Evolutionary conservation across 1,140 invertebrate genomes (phyloP).

Genomic region (Nasonia longicornis): DNA sequence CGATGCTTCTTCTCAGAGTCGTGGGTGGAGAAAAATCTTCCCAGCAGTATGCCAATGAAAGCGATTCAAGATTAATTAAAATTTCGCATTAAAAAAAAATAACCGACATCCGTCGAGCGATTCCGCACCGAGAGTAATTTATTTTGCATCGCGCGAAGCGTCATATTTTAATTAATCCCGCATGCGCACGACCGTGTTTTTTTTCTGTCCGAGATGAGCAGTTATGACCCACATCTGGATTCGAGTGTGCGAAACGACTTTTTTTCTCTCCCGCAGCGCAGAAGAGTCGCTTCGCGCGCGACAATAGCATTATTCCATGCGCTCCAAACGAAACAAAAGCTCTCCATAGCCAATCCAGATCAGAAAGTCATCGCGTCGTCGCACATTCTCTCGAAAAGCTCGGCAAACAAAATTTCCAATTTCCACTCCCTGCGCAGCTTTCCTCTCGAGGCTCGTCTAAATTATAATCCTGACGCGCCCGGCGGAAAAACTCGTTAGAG

Average conservation of each 20-base stretch:
- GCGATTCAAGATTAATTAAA: too few species aligned
- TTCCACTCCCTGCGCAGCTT: too few species aligned
- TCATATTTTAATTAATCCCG: neutral
- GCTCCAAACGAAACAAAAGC: neutral
- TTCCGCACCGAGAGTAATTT: neutral
- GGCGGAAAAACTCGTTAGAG: neutral
- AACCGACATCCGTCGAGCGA: neutral
- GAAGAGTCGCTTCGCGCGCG: neutral
- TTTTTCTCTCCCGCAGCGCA: neutral
- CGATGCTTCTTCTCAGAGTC: too few species aligned
- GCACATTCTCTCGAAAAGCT: neutral
- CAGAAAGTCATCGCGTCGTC: too few species aligned
- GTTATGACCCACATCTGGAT: neutral
- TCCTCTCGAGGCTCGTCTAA: neutral
- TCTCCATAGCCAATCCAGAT: neutral
- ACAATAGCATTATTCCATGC: neutral
- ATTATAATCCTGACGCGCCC: neutral
- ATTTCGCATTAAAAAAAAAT: too few species aligned
- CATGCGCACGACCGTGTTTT: neutral
- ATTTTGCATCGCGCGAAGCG: neutral
- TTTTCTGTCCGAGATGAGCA: neutral
- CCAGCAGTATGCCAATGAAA: too few species aligned
- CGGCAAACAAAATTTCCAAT: too few species aligned
- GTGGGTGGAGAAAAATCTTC: too few species aligned
- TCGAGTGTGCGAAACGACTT: neutral